phyloP scores from a whole-genome alignment of 2,888 invertebrate species.

The Orthosia cruda region DNA sequence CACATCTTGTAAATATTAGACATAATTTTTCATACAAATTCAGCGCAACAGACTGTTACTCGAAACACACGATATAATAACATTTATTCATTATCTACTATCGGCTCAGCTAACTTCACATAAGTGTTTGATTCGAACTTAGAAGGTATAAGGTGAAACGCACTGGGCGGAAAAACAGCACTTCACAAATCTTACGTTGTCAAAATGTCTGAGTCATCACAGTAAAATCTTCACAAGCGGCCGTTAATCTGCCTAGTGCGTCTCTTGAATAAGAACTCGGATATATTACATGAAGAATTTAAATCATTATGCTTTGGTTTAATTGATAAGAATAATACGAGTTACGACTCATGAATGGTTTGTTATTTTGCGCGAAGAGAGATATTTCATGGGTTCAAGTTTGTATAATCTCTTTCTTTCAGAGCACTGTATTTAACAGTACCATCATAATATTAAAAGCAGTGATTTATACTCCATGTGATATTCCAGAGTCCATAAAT shows the following conservation, averaged over 20 bases:
- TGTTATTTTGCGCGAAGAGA: background rate
- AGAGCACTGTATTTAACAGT: background rate
- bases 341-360: background rate
- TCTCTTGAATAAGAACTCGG: constrained; percentile 5
- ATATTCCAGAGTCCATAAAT: constrained; percentile 27
- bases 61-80: constrained; percentile 81
- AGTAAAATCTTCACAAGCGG: background rate
- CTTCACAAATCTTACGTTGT: background rate
- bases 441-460: background rate
- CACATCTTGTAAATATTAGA: constrained; percentile 90
- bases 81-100: constrained; percentile 74
- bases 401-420: background rate
- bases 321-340: constrained; percentile 18
- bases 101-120: constrained; percentile 69
- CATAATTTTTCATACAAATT: constrained; percentile 83
- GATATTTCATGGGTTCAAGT: background rate
- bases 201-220: background rate
- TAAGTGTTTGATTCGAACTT: constrained; percentile 42
- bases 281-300: constrained; percentile 26
- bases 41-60: constrained; percentile 81
- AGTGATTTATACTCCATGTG: background rate
- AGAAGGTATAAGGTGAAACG: constrained; percentile 23
- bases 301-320: background rate
- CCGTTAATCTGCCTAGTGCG: constrained; percentile 18
- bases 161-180: constrained; percentile 19